Percentiles rank a stretch among this genome's conserved stretches.
These are phyloP conservation scores for Lasioglossum villosulum DNA, from an alignment of 2,888 invertebrate species.

Conservation along the genomic window DNA sequence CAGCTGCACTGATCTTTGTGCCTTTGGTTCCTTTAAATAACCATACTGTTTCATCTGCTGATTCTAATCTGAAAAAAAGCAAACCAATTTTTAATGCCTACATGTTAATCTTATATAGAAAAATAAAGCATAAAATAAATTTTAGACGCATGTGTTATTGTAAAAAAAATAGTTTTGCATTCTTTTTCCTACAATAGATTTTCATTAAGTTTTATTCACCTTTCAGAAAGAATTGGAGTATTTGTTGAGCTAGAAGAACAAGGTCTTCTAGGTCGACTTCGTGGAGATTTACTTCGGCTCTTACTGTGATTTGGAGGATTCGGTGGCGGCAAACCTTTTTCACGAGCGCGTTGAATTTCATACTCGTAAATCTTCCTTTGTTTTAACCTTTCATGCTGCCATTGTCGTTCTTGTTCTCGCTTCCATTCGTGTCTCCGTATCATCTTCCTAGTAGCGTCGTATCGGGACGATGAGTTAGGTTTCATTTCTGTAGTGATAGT, in stretches of 20 bases:
- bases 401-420: constrained; percentile 65
- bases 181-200: not conserved
- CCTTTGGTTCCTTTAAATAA: too few species aligned
- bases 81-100: too few species aligned
- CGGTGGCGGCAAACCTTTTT: constrained; percentile 25
- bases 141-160: not conserved
- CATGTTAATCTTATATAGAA: too few species aligned
- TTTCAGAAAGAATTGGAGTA: constrained; percentile 38
- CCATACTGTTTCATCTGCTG: too few species aligned
- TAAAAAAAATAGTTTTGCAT: not conserved
- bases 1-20: too few species aligned
- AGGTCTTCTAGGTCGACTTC: constrained; percentile 36
- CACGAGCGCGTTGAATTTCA: constrained; percentile 58
- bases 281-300: constrained; percentile 54
- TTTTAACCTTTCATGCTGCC: constrained; percentile 73
- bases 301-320: constrained; percentile 31
- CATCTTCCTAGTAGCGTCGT: constrained; percentile 52
- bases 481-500: constrained; percentile 45
- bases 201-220: constrained; percentile 43
- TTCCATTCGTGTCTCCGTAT: constrained; percentile 72
- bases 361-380: constrained; percentile 72
- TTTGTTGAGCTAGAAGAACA: constrained; percentile 17
- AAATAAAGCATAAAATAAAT: too few species aligned
- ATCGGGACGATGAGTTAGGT: constrained; percentile 23
- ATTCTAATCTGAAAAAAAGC: too few species aligned